phyloP scores from a whole-genome alignment of 1,140 invertebrate genomes.

The Proctacanthus coquilletti region DNA sequence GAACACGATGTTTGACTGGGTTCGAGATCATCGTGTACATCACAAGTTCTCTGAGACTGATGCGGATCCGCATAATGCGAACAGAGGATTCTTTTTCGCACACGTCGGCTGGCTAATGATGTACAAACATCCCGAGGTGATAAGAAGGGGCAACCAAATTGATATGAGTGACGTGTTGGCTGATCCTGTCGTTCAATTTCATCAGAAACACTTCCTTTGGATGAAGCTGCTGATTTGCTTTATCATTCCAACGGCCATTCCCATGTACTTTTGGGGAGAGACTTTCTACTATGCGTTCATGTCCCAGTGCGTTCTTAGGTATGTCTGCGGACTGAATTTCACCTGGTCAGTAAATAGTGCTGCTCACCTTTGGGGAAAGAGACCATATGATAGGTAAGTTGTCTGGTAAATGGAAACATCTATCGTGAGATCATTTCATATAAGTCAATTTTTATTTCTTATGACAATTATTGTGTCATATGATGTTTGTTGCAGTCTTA shows the following conservation, averaged over 20 bases:
- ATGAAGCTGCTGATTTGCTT: conserved; percentile 59
- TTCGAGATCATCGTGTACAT: conserved; percentile 72
- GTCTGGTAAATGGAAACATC: no score
- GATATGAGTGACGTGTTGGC: conserved; percentile 62
- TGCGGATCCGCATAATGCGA: conserved; percentile 78
- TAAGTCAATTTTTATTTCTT: background rate
- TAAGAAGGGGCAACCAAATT: conserved; percentile 49
- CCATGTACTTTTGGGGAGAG: conserved; percentile 62
- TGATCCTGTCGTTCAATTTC: conserved; percentile 60
- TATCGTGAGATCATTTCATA: no score
- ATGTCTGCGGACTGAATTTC: conserved; percentile 58
- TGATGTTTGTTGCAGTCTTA: background rate
- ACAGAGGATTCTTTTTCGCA: conserved; percentile 81
- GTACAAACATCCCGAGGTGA: conserved; percentile 71
- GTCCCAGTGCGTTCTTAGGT: conserved; percentile 50
- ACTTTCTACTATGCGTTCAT: conserved; percentile 40
- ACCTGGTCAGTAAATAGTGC: conserved; percentile 76
- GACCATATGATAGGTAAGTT: conserved; percentile 32
- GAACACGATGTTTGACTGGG: conserved; percentile 52
- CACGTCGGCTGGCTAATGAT: conserved; percentile 83
- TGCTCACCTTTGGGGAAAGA: conserved; percentile 26
- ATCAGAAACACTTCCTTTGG: conserved; percentile 55
- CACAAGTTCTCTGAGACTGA: conserved; percentile 82
- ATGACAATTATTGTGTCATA: background rate
- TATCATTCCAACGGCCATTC: conserved; percentile 57